Evolutionary conservation across 2,113 vertebrate genomes (phyloP).

Genomic region (Pachypanchax playfairii): DNA sequence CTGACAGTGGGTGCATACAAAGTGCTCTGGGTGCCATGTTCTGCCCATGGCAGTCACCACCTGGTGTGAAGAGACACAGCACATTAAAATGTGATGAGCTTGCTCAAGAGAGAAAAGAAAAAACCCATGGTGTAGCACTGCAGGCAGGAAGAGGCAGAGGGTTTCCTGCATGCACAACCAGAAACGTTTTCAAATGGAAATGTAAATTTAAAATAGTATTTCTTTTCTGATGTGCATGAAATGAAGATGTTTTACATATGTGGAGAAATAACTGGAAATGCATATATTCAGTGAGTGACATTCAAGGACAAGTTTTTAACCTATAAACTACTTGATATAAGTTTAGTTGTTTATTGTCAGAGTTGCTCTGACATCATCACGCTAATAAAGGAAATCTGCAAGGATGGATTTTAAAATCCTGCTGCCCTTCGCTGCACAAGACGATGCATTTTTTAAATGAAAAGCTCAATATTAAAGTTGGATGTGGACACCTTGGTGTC

Average conservation of each 20-base stretch:
- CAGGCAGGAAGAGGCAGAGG: slow-evolving; percentile 11
- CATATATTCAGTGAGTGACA: neutral
- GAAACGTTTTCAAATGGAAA: neutral
- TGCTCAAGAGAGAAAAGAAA: slow-evolving; percentile 17
- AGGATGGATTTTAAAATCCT: neutral
- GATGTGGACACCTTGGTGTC: neutral
- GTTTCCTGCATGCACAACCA: slow-evolving; percentile 9
- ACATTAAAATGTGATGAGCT: slow-evolving; percentile 45
- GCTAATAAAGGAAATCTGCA: neutral
- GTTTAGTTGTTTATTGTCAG: too few species aligned
- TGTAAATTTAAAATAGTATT: slow-evolving; percentile 4
- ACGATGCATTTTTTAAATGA: neutral
- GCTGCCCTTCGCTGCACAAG: neutral
- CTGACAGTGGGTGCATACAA: slow-evolving; percentile 96
- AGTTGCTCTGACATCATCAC: too few species aligned
- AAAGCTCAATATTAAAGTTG: neutral
- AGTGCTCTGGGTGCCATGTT: slow-evolving; percentile 97
- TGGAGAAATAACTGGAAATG: neutral
- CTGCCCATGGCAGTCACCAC: slow-evolving; percentile 97
- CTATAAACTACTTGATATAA: too few species aligned
- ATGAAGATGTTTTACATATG: neutral
- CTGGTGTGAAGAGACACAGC: slow-evolving; percentile 70
- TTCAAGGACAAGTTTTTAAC: neutral
- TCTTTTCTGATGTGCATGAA: slow-evolving; percentile 7
- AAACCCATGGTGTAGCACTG: slow-evolving; percentile 8